Evolutionary conservation across 92 coral and sea anemone genomes (phyloP).

Genomic region (Phymanthus crucifer): DNA sequence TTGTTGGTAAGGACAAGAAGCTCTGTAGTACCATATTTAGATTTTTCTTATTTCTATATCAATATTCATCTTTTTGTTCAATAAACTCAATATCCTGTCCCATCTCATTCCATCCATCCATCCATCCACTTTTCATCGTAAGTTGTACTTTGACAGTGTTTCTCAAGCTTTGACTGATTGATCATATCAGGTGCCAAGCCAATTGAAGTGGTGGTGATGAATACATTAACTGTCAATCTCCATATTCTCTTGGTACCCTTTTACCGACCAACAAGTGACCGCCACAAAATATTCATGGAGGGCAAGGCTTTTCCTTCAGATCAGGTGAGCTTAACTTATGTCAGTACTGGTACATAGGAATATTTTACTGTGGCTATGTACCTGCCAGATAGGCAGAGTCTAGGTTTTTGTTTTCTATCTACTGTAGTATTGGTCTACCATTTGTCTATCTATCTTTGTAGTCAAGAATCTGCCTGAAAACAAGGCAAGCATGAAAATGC

Average conservation of each 20-base stretch:
- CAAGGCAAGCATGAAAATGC: too few relatives aligned
- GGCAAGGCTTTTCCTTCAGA: conserved; percentile 96
- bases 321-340: conserved; percentile 43
- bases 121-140: too few relatives aligned
- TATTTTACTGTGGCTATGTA: too few relatives aligned
- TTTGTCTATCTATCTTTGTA: too few relatives aligned
- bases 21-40: background rate
- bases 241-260: conserved; percentile 92
- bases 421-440: too few relatives aligned
- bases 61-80: too few relatives aligned
- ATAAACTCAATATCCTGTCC: too few relatives aligned
- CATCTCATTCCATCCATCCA: too few relatives aligned
- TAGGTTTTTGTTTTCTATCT: too few relatives aligned
- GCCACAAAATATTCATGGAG: conserved; percentile 85
- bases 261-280: conserved; percentile 79
- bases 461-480: too few relatives aligned
- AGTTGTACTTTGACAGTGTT: background rate
- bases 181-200: conserved; percentile 84
- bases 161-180: background rate
- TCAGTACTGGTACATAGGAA: too few relatives aligned
- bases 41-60: background rate
- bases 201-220: conserved; percentile 85
- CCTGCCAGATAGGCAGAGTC: too few relatives aligned
- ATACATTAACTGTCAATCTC: conserved; percentile 72
- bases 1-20: conserved; percentile 75